Base-by-base conservation (phyloP, 2,113 vertebrate species). In the Willisornis vidua region DNA sequence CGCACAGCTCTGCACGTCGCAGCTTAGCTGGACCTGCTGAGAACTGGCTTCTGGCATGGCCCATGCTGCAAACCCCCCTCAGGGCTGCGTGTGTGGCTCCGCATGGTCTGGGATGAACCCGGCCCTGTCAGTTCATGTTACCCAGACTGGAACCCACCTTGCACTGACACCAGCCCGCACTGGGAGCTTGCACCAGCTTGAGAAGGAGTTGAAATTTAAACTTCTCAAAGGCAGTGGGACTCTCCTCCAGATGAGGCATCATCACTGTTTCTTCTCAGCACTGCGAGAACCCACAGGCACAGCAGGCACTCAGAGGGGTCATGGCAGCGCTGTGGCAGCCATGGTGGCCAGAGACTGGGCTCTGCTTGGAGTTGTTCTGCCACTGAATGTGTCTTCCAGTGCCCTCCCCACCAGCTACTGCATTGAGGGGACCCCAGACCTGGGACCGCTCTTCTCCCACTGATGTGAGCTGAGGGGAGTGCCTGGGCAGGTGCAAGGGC, bases 301-400 rank as follows among this genome's bases (percentile, higher is more conserved):
- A 6, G 61, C 14, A 3, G 6, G 29, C 48, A 31, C 33, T 25
- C 10, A 17, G 78, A 19, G 46, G 72, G 49, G 29, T 19, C 24
- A 5, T 0, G 15, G 54, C 33, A 31, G 54, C 0, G 1, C 68
- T 23, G 81, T n/a, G 22, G 11, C 58, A 22, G 33, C 52, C 7
- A 0, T 0, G 2, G 2, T 1, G 6, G 12, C 14, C 4, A 2
- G 74, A 45, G 65, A 12, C 9, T 8, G 18, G 78, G 46, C 12
- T 22, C 17, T 59, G 41, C 78, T 4, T 12, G 25, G 25, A 35
- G 85, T 31, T 20, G 3, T 3, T 41, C 70, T 48, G 57, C 28
- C 5, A 1, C 17, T 5, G 35, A 18, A 4, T 11, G 8, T 28
- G 3, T 12, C n/a, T 71, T 65, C n/a, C 4, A 7, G 33, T 4